These are phyloP conservation scores for Poliocrania exsul DNA, from an alignment of 2,797 vertebrate species.

Conservation along the genomic window DNA sequence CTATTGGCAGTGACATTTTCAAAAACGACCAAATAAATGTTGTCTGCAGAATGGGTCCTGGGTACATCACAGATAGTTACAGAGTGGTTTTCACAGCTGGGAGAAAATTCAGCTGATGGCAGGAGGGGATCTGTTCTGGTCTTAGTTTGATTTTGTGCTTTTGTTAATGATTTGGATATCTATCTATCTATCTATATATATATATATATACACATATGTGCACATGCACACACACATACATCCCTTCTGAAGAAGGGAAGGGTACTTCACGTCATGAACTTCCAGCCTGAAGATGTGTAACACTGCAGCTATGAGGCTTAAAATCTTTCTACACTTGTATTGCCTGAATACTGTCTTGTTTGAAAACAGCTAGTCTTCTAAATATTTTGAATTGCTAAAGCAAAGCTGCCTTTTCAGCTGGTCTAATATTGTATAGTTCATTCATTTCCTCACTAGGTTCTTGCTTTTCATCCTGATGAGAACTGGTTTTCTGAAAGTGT, in stretches of 20 bases:
- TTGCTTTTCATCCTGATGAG: conserved; percentile 75
- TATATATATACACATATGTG: not conserved
- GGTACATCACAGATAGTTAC: not conserved
- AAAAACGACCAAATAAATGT: not conserved
- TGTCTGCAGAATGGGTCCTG: not conserved
- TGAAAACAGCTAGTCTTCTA: not conserved
- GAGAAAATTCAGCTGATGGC: not conserved
- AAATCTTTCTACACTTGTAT: not conserved
- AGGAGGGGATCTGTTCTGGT: not conserved
- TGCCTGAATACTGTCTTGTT: not conserved
- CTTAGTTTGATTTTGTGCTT: not conserved
- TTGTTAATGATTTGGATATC: not conserved
- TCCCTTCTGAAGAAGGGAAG: not conserved
- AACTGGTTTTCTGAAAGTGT: conserved; percentile 72
- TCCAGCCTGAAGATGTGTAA: not conserved
- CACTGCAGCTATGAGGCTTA: not conserved
- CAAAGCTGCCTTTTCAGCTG: not conserved
- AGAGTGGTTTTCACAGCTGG: not conserved
- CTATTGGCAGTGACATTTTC: not conserved
- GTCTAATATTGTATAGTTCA: not conserved
- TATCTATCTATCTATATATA: not conserved
- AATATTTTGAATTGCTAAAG: not conserved
- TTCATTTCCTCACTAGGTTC: conserved; percentile 60
- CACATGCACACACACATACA: not conserved
- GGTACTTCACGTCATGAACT: not conserved